These are phyloP conservation scores for Phocides pigmalion DNA, from an alignment of 1,140 invertebrate genomes.

Conservation along the genomic window DNA sequence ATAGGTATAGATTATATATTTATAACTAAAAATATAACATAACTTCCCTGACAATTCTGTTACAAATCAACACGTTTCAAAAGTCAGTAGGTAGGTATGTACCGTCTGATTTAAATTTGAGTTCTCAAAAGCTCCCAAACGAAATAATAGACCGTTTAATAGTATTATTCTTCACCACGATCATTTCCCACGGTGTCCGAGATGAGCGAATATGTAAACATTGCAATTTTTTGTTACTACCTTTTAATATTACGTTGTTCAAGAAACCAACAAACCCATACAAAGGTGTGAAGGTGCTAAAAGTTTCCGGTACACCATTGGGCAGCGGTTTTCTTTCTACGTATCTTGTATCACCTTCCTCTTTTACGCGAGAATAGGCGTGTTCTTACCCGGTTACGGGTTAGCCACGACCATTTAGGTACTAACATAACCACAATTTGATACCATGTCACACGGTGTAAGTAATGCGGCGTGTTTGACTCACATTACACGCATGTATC, in stretches of 20 bases:
- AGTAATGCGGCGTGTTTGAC: slow-evolving; percentile 25
- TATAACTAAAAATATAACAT: too few relatives aligned
- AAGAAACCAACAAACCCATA: slow-evolving; percentile 31
- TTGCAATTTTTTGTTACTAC: slow-evolving; percentile 1
- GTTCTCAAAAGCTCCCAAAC: background rate
- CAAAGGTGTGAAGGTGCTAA: slow-evolving; percentile 33
- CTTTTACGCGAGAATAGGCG: slow-evolving; percentile 30
- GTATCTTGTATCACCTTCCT: slow-evolving; percentile 29
- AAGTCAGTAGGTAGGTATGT: too few relatives aligned
- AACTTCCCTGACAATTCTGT: too few relatives aligned
- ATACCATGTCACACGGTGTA: slow-evolving; percentile 26
- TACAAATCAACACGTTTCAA: too few relatives aligned
- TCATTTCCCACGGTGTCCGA: slow-evolving; percentile 2
- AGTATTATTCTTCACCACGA: background rate
- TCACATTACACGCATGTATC: slow-evolving; percentile 22
- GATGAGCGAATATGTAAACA: background rate
- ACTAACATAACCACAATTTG: slow-evolving; percentile 28
- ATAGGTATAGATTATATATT: too few relatives aligned
- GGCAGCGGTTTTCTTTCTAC: slow-evolving; percentile 28
- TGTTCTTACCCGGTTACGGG: slow-evolving; percentile 22
- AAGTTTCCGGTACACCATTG: slow-evolving; percentile 28
- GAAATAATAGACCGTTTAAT: background rate
- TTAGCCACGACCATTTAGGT: slow-evolving; percentile 26
- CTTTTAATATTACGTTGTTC: slow-evolving; percentile 7
- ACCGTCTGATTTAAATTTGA: too few relatives aligned